A percentile compares a stretch with the other conserved stretches of the same genome.
phyloP scores from a whole-genome alignment of 2,113 vertebrate species.

The Archilochus colubris region DNA sequence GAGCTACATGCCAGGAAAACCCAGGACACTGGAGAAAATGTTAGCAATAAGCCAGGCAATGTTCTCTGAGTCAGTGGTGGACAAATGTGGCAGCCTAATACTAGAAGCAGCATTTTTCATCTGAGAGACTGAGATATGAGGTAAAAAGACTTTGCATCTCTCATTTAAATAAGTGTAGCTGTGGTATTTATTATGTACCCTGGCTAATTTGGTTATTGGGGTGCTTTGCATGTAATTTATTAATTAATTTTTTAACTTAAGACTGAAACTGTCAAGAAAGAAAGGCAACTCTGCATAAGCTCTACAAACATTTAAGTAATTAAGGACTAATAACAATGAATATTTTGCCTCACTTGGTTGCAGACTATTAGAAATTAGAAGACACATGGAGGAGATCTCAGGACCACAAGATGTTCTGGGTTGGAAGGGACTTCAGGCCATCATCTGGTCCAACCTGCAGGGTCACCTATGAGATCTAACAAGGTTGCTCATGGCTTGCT shows the following conservation, averaged over 20 bases:
- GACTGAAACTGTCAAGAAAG: background rate
- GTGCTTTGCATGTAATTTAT: background rate
- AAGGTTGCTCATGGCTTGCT: background rate
- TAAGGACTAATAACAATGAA: background rate
- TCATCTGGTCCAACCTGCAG: background rate
- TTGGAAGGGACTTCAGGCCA: background rate
- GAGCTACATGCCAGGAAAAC: background rate
- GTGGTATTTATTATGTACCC: background rate
- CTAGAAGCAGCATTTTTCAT: background rate
- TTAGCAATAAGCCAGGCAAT: background rate
- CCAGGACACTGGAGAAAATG: background rate
- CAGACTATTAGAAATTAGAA: background rate
- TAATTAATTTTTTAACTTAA: fast-evolving
- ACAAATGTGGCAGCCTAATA: fast-evolving
- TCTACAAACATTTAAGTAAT: background rate
- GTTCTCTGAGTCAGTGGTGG: background rate
- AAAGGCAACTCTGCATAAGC: background rate
- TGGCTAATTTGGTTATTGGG: fast-evolving
- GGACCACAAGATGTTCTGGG: too few relatives aligned
- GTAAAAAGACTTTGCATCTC: background rate
- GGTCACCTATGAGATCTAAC: background rate
- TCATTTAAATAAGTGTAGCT: background rate
- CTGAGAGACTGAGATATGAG: background rate
- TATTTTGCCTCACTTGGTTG: background rate
- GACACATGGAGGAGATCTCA: background rate